These are phyloP conservation scores for Bambusicola thoracicus DNA, from an alignment of 2,113 vertebrate species.

Conservation along the genomic window DNA sequence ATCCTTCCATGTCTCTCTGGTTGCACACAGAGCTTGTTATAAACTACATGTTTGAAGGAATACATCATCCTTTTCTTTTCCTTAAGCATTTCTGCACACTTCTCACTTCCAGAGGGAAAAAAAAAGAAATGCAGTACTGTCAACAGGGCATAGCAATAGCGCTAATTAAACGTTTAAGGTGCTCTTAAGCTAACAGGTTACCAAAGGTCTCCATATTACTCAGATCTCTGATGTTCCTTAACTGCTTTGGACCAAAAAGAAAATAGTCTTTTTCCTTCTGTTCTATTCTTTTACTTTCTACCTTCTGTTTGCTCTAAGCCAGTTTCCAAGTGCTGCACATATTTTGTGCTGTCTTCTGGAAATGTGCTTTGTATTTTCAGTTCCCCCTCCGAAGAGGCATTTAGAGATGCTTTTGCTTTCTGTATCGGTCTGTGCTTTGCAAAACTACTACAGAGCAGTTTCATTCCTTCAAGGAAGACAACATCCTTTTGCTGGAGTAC, in stretches of 20 bases:
- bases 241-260: neutral
- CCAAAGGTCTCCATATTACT: neutral
- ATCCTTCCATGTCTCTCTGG: neutral
- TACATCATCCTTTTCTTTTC: neutral
- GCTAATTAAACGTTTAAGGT: neutral
- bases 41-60: neutral
- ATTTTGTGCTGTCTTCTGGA: neutral
- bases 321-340: neutral
- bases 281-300: neutral
- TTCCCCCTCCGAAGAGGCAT: neutral
- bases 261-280: too few species aligned
- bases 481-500: neutral
- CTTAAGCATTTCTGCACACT: neutral
- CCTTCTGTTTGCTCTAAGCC: neutral
- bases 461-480: neutral
- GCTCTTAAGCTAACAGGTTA: neutral
- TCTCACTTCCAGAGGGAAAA: neutral
- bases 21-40: neutral
- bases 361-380: neutral
- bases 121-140: neutral
- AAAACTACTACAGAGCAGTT: neutral
- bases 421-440: neutral
- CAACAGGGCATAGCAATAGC: neutral
- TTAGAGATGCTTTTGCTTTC: neutral
- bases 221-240: fast-evolving